These are phyloP conservation scores for Oscheius sp. DNA, from an alignment of 2,888 invertebrate genomes.

Conservation along the genomic window DNA sequence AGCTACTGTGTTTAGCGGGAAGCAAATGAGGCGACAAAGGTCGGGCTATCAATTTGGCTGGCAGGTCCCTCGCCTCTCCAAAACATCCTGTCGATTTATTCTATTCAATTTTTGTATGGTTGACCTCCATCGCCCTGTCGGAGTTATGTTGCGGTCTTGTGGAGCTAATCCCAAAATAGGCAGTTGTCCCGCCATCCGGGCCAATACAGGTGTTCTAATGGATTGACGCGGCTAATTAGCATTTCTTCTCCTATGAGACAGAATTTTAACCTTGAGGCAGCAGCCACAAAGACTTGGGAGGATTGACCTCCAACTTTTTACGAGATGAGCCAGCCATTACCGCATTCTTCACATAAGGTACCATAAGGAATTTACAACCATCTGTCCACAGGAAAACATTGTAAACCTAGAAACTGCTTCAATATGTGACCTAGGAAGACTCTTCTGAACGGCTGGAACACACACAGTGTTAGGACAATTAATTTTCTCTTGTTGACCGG, in stretches of 20 bases:
- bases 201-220: constrained; percentile 3
- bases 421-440: background rate
- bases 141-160: constrained; percentile 9
- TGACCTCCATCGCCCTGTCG: background rate
- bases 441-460: background rate
- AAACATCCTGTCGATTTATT: background rate
- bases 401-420: background rate
- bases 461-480: constrained; percentile 11
- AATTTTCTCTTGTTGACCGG: constrained; percentile 20
- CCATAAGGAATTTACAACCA: background rate
- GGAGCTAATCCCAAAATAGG: constrained; percentile 26
- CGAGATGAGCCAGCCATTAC: constrained; percentile 12
- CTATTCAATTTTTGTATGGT: constrained; percentile 3
- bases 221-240: constrained; percentile 23
- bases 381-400: background rate
- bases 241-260: too few species aligned
- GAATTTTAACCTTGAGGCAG: background rate
- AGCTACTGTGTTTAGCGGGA: constrained; percentile 23
- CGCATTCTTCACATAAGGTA: constrained; percentile 11
- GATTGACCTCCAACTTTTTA: constrained; percentile 22
- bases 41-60: background rate
- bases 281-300: background rate
- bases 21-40: constrained; percentile 25
- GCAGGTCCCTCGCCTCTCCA: background rate
- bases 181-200: constrained; percentile 4